Evolutionary conservation across 2,113 vertebrate genomes (phyloP), one percentile per base, ranked within the genome.

Genomic region (Mesitornis unicolor): DNA sequence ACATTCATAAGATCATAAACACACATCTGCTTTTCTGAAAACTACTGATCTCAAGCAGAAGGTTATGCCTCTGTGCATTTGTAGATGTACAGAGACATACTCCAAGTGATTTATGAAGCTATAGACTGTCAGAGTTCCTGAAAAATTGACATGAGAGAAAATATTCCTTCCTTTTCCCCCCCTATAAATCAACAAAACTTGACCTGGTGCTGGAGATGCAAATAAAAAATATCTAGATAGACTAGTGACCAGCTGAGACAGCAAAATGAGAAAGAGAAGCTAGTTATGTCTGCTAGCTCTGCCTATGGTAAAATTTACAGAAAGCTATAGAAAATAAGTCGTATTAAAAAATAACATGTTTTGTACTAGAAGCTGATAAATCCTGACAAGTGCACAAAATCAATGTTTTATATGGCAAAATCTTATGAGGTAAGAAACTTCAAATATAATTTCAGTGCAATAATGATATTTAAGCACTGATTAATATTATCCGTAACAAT

Each of bases 71-170:
- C 45, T 86, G 45, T 88, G 29, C 56, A 71, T 47, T 65, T 69
- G 15, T 22, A 71, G 35, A 56, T 60, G 16, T 59, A 77, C 20
- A 84, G 47, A 89, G 54, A 87, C 43, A 40, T 89, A 70, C 16
- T 94, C 61, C 43, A 64, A 70, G 65, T 79, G 83, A 91, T 95
- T 95, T 91, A 42, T 93, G 61, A 87, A 90, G 42, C 48, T 89
- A 47, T 82, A 64, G 45, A 36, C 71, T 84, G 64, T 76, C 65
- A 84, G 61, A 91, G 56, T 78, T 64, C 36, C 38, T 70, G 74
- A 75, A 84, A 84, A 95, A 84, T 33, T 76, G 59, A 81, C 64
- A 73, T 48, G 43, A 87, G 40, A 89, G 42, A 78, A 94, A 93
- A 94, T 56, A 40, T 50, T 75, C 3, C 42, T 87, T 42, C 35